A percentile compares a stretch with the other conserved stretches of the same genome.
These are phyloP conservation scores for Corynorhinus townsendii DNA, from an alignment of 2,113 vertebrate genomes.

Conservation along the genomic window DNA sequence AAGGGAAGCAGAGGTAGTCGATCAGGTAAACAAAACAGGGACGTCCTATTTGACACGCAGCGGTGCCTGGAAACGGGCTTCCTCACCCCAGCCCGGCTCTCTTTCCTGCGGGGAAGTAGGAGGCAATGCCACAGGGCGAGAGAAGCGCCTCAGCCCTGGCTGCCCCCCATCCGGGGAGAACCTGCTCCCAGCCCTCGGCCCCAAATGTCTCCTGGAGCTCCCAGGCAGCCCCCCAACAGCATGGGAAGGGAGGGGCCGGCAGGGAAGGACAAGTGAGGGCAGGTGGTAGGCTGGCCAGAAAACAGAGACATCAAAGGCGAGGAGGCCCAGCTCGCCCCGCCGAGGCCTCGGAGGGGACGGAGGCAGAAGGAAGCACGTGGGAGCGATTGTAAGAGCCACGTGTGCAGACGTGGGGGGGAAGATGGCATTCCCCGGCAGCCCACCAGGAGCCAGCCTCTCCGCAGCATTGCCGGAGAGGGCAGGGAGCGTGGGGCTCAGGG, in stretches of 20 bases:
- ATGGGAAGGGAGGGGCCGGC: neutral
- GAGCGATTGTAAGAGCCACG: neutral
- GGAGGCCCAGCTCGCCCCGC: neutral
- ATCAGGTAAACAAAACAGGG: constrained; percentile 68
- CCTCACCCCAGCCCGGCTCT: neutral
- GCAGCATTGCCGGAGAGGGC: neutral
- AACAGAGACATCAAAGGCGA: neutral
- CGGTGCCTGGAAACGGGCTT: constrained; percentile 53
- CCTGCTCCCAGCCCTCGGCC: constrained; percentile 6
- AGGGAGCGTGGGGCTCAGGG: neutral
- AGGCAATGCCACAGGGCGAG: constrained; percentile 54
- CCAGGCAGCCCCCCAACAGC: neutral
- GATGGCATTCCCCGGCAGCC: neutral
- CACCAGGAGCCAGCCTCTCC: too few relatives aligned
- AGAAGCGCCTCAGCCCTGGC: neutral
- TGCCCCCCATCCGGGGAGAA: constrained; percentile 57
- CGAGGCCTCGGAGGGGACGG: neutral
- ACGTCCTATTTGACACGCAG: constrained; percentile 64
- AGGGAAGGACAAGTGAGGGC: neutral
- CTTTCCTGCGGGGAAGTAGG: constrained; percentile 53
- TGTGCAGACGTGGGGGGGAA: neutral
- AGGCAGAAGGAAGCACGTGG: neutral
- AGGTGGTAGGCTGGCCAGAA: neutral
- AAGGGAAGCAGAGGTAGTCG: constrained; percentile 58
- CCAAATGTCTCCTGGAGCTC: neutral